Base-by-base conservation (phyloP, 1,140 invertebrate genomes). In the Lordiphosa collinella region DNA sequence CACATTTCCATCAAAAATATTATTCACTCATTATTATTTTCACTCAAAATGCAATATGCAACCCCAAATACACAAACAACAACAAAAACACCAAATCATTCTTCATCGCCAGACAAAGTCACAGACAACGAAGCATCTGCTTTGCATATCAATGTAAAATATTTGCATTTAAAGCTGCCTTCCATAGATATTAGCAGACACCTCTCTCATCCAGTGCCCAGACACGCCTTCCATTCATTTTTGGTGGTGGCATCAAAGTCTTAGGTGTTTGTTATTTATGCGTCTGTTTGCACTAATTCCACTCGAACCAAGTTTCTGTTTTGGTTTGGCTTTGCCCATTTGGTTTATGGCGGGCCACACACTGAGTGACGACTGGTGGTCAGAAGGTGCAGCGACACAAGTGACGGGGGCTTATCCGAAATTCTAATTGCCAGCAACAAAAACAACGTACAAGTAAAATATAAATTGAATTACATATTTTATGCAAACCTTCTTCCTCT, bases 401-500 rank as follows among this genome's bases (percentile, higher is more conserved):
- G 57, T 68, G 65, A 65, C 31, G 61, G 50, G 57, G 50, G 57
- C 67, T 70, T 70, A 70, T 71, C 67, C 62, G 49, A 61, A 71
- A 71, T 71, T 71, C 67, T 71, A 71, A 71, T 71, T 71, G 67
- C 59, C 61, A 52, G 46, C 56, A 52, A 46, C 8, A 29, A 29
- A 49, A 8, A 37, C 3, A 40, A 37, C 3, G 34, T 34, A 44
- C 22, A 44, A 41, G 29, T 49, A 13, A 67, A 53, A 54, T 71
- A 67, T 67, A 71, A 71, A 71, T 71, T 71, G 67, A 71, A 71
- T 71, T 71, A 70, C 66, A 70, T 70, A 71, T 71, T 71, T 71
- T 71, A 71, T 71, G 62, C 62, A 70, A 66, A 62, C 46, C 34
- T 31, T 38, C 18, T 22, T 6, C 13, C 46, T 66, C 25, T 5